Percentiles rank a stretch among this genome's conserved stretches.
Evolutionary conservation across 2,888 invertebrate genomes (phyloP).

Genomic region (Drosophila acutilabella): DNA sequence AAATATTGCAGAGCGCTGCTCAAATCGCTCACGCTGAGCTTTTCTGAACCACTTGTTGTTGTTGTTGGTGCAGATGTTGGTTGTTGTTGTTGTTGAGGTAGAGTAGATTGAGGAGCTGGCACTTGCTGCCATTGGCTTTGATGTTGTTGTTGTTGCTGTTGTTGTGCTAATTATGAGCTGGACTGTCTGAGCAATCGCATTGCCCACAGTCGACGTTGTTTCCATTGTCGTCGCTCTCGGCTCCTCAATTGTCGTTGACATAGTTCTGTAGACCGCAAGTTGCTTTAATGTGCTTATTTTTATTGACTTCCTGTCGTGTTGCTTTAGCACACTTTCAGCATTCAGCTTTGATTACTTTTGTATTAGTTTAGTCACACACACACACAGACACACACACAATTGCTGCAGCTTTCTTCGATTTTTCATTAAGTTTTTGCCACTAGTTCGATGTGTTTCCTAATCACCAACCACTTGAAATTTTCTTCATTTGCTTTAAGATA

Average conservation of each 20-base stretch:
- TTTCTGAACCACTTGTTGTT: constrained; percentile 29
- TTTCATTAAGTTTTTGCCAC: constrained; percentile 55
- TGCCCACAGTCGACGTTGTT: constrained; percentile 39
- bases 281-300: constrained; percentile 72
- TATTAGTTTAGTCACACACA: constrained; percentile 54
- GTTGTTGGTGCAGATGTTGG: constrained; percentile 11
- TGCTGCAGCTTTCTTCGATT: constrained; percentile 39
- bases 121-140: constrained; percentile 39
- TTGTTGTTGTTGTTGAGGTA: constrained; percentile 19
- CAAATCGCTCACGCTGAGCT: constrained; percentile 82
- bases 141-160: constrained; percentile 62
- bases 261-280: constrained; percentile 69
- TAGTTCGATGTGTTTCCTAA: constrained; percentile 29
- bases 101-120: constrained; percentile 5
- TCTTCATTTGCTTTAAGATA: constrained; percentile 7
- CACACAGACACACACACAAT: constrained; percentile 28
- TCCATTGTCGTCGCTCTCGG: constrained; percentile 32
- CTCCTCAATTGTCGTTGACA: constrained; percentile 59
- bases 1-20: constrained; percentile 88
- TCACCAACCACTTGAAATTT: constrained; percentile 38
- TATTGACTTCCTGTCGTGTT: constrained; percentile 75
- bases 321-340: constrained; percentile 35
- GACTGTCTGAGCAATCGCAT: constrained; percentile 65
- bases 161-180: constrained; percentile 75
- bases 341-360: constrained; percentile 71